Base-by-base conservation (phyloP, 2,113 vertebrate species). In the Gallinago media region DNA sequence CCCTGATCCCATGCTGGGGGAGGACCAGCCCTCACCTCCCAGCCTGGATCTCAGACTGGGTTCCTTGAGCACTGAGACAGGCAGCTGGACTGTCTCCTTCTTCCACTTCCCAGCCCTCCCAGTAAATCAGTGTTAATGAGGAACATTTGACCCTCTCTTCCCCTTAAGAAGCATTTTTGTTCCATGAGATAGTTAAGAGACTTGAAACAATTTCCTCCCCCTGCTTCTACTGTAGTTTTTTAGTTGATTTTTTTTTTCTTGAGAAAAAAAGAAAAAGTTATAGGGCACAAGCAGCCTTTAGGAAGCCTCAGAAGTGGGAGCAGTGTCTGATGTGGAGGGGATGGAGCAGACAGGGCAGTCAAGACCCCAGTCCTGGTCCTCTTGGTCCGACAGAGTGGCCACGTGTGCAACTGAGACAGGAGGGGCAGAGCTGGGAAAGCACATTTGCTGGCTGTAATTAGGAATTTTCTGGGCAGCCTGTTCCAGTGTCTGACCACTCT, bases 101-200 rank as follows among this genome's bases (percentile, higher is more conserved):
- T 94, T 70, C 54, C 74, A 66, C 76, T 94, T 82, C 38, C 74
- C 80, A 75, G 46, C 77, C 42, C 32, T 58, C 80, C 78, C 70
- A 79, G 84, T 94, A 94, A 92, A 95, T 95, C 96, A 95, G 77
- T 3, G 0, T 68, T 95, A 96, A 97, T 96, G 89, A 95, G 94
- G 61, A 91, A 94, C 90, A 70, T 95, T 95, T 92, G 92, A 94
- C 94, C 95, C 80, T 42, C 83, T 95, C 73, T 91, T 87, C 85
- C 92, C 62, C 70, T 83, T 61, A 92, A 71, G 92, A 85, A 91
- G 31, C 91, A 97, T 96, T 96, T 96, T 95, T 97, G 84, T 92
- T 95, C 84, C 42, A 81, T 96, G 95, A 97, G 95, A 88, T 89
- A 96, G 93, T 92, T 84, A 92, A 96, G 94, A 68, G 92, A 92